These are phyloP conservation scores for Melanostigma gelatinosum DNA, from an alignment of 2,113 vertebrate genomes.

Conservation along the genomic window DNA sequence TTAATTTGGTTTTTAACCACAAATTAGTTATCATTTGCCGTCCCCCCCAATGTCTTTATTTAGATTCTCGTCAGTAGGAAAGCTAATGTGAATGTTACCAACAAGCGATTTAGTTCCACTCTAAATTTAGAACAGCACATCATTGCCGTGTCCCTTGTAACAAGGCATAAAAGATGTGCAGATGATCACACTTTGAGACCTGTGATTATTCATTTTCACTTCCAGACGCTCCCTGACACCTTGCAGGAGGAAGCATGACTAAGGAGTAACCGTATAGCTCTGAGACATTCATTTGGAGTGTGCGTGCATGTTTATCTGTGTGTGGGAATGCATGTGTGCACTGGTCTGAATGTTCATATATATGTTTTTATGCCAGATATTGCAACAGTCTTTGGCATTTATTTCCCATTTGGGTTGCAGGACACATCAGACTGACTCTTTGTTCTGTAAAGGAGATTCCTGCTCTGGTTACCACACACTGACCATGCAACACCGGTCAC, in stretches of 20 bases:
- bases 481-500: slow-evolving; percentile 54
- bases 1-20: not conserved
- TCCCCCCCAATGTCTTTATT: not conserved
- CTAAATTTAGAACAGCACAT: slow-evolving; percentile 57
- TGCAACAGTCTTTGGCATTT: not conserved
- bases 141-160: slow-evolving; percentile 44
- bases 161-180: slow-evolving; percentile 59
- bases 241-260: slow-evolving; percentile 10
- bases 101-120: slow-evolving; percentile 20
- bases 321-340: not conserved
- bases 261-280: slow-evolving; percentile 4
- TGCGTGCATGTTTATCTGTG: slow-evolving; percentile 6
- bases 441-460: slow-evolving; percentile 49
- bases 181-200: slow-evolving; percentile 69
- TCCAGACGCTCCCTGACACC: slow-evolving; percentile 52
- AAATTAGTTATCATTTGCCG: not conserved
- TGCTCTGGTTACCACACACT: slow-evolving; percentile 59
- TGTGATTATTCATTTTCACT: slow-evolving; percentile 75
- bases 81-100: slow-evolving; percentile 19
- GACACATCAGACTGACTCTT: slow-evolving; percentile 11
- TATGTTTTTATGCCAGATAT: not conserved
- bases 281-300: not conserved
- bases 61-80: not conserved
- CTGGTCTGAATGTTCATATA: slow-evolving; percentile 3
- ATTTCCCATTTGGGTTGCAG: not conserved